phyloP scores from a whole-genome alignment of 2,797 vertebrate species.

The Taenioides sp. region DNA sequence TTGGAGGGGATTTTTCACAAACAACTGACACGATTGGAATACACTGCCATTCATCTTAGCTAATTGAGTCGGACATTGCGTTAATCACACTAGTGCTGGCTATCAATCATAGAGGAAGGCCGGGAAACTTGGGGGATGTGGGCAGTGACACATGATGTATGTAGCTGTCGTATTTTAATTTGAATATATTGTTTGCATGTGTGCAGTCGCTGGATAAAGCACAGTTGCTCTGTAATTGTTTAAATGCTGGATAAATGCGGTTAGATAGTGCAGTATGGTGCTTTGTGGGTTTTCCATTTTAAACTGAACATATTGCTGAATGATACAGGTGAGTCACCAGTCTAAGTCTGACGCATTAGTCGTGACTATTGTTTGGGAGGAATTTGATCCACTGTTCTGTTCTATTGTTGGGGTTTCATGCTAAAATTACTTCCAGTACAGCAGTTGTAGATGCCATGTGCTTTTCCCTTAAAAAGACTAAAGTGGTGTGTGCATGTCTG shows the following conservation, averaged over 20 bases:
- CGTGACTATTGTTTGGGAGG: neutral
- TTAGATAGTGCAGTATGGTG: neutral
- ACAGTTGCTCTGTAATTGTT: neutral
- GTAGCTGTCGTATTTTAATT: constrained; percentile 34
- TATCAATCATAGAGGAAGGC: constrained; percentile 65
- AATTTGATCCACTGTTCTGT: neutral
- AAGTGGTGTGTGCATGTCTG: too few species aligned
- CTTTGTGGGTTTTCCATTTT: neutral
- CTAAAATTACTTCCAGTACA: neutral
- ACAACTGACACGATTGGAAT: constrained; percentile 49
- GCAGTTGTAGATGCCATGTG: neutral
- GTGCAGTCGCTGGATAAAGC: constrained; percentile 19
- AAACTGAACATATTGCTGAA: neutral
- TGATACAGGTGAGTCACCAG: neutral
- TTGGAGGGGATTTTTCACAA: constrained; percentile 36
- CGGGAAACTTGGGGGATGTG: constrained; percentile 49
- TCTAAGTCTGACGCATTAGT: neutral
- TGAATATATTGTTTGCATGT: constrained; percentile 24
- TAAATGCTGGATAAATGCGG: neutral
- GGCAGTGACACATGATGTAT: constrained; percentile 55
- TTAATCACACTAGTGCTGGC: constrained; percentile 67
- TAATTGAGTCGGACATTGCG: constrained; percentile 73
- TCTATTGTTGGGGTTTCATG: neutral
- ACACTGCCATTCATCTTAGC: constrained; percentile 63
- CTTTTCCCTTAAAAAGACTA: neutral